phyloP scores from a whole-genome alignment of 2,888 invertebrate species.

The Agonopterix heracliana region DNA sequence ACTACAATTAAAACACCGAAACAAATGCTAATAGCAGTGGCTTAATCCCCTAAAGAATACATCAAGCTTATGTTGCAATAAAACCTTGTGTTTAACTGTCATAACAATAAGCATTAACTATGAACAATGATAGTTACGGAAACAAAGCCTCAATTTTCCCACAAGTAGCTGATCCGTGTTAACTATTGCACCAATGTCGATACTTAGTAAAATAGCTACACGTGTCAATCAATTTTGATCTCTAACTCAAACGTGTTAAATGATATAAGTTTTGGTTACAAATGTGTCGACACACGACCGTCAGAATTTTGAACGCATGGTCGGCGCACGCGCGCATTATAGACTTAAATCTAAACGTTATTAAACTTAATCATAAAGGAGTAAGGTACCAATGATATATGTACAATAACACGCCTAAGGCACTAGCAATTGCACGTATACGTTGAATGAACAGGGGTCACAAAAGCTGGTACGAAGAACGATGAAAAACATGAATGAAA shows the following conservation, averaged over 20 bases:
- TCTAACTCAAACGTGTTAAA: neutral
- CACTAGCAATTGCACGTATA: conserved; percentile 12
- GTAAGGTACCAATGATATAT: no score
- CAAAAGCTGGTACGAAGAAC: no score
- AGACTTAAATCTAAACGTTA: no score
- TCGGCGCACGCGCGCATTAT: conserved; percentile 24
- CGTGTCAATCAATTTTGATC: neutral
- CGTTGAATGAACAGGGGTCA: neutral
- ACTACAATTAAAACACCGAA: neutral
- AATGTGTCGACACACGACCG: conserved; percentile 33
- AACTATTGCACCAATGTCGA: neutral
- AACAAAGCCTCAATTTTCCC: conserved; percentile 50
- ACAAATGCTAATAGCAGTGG: neutral
- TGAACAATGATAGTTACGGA: conserved; percentile 36
- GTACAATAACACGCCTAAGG: conserved; percentile 17
- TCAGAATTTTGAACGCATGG: conserved; percentile 26
- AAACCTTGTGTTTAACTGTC: conserved; percentile 36
- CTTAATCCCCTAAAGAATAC: no score
- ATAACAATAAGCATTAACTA: conserved; percentile 30
- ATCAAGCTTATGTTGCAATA: conserved; percentile 27
- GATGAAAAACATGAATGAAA: no score
- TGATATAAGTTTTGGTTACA: neutral
- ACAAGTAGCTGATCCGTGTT: conserved; percentile 32
- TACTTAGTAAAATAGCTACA: neutral
- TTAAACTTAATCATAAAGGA: no score